Conservation (phyloP, 2,797 vertebrate species). For the Rhabdophis nuchalis region DNA sequence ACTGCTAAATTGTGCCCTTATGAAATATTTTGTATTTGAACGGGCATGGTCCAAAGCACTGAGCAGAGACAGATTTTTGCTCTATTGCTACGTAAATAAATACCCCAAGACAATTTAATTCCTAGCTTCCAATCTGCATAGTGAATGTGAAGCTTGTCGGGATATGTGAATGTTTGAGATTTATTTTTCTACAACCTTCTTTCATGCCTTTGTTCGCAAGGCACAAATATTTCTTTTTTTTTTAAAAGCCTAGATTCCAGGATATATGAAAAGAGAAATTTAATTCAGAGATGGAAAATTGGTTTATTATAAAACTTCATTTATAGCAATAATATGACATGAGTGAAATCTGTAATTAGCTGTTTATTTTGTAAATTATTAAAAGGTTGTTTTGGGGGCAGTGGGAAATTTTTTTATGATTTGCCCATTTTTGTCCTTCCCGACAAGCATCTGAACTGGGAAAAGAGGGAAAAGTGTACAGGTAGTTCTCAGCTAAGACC, state of each 20-base stretch:
- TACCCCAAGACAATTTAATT: slow-evolving; percentile 2
- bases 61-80: not conserved
- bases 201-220: not conserved
- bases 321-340: not conserved
- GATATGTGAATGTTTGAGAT: not conserved
- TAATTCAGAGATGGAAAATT: not conserved
- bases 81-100: slow-evolving; percentile 17
- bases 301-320: not conserved
- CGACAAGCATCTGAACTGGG: not conserved
- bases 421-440: not conserved
- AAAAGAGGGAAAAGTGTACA: not conserved
- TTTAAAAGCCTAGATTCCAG: not conserved
- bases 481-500: not conserved
- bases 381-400: not conserved
- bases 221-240: not conserved
- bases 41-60: not conserved
- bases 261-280: not conserved
- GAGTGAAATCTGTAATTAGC: not conserved
- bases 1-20: not conserved
- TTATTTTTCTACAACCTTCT: not conserved
- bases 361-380: not conserved
- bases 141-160: not conserved
- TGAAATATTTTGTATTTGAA: not conserved
- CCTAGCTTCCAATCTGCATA: not conserved
- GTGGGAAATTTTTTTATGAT: not conserved